Base-by-base conservation (phyloP, 2,888 invertebrate species). In the Ophioninae sp. region DNA sequence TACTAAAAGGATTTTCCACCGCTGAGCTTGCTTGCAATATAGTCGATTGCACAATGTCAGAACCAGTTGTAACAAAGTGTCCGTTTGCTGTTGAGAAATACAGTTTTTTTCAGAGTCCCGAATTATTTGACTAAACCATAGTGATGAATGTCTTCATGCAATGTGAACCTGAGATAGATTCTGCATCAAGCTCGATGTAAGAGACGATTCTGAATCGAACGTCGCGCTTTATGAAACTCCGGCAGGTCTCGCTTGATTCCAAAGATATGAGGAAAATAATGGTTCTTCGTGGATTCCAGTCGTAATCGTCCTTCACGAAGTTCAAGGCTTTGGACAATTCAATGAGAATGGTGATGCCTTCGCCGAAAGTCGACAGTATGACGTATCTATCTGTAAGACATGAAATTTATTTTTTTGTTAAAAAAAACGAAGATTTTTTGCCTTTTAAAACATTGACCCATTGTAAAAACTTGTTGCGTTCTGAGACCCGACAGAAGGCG, bases 241-340 rank as follows among this genome's bases (percentile, higher is more conserved):
- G 81, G 70, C 92, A 92, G 44, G 85, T 74, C 73, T 92, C 88
- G 13, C 72, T 77, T 0, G 88, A 86, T 73, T 87, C 88, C 0
- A 88, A 85, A 30, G 89, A 92, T 23, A 91, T 78, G 67, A 92
- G 91, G 79, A 93, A 91, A 41, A 90, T 87, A 3, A 92, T 74
- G 7, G 89, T 90, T 59, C 93, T 88, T 59, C 90, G 90, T 30
- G 91, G 91, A 41, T 83, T 86, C 93, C 92, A 93, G 13, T 78
- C 78, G 17, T 86, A 85, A 62, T 88, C 87, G 2, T 75, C 68
- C 23, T 86, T 86, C 57, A 91, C 87, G 67, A 84, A 78, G 59
- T 89, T 88, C 5, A 92, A 82, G 61, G 86, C 84, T 79, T 85
- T 89, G 0, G 89, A 88, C 57, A 93, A 81, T 82, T 91, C 85